Evolutionary conservation across 1,140 invertebrate species (phyloP), one percentile per base, ranked within the genome.

Genomic region (Cydia amplana): DNA sequence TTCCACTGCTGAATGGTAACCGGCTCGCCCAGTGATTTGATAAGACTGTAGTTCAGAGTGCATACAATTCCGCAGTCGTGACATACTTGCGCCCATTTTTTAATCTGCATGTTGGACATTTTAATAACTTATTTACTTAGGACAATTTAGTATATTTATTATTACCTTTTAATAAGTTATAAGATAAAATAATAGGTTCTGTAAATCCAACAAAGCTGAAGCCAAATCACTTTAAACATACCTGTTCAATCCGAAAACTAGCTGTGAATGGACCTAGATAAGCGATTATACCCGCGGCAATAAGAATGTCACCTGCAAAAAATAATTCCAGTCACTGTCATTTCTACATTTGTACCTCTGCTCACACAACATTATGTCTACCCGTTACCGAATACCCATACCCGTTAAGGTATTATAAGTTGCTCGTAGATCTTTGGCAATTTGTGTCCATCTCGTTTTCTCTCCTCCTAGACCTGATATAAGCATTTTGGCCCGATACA

Each of bases 1-100:
- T 97, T 98, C 98, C 98, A 99, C 65, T 96, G 95, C 84, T 97
- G 95, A 74, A 98, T 97, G 72, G 95, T 94, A n/a, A 99, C 97
- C 1, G 97, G 95, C 83, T 98, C 96, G 4, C 98, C 98, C 0
- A 99, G 93, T 20, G 96, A 94, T 14, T 95, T 94, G 49, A 94
- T 95, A 23, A 97, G 90, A 79, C 86, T 96, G 95, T 93, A 98
- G 97, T 90, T 95, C 51, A 94, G 80, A 0, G 96, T 95, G 82
- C 97, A 98, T 10, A 96, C 94, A 28, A 99, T 95, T 7, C 95
- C 94, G 74, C 95, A 95, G 2, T 93, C 93, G 63, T 93, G 93
- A 20, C 96, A 95, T 43, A 95, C 93, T 23, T 94, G 84, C 0
- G 96, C 94, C 98, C 98, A 99, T 74, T 94, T 93, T 16, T 93